These are phyloP conservation scores for Goniozus legneri DNA, from an alignment of 1,140 invertebrate species.

Conservation along the genomic window DNA sequence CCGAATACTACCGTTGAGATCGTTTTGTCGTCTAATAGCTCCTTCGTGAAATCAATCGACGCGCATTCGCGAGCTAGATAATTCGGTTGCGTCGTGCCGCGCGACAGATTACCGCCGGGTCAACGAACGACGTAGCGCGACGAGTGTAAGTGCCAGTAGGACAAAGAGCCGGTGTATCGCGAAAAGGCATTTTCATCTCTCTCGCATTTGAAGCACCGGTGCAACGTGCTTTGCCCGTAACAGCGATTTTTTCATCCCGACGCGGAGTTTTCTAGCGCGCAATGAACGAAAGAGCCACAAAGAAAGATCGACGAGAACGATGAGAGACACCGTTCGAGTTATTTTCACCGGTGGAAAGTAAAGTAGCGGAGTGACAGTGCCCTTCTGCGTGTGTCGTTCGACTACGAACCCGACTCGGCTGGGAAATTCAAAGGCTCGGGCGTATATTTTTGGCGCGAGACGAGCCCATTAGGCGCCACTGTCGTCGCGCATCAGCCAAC, in stretches of 20 bases:
- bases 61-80: no score
- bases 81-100: slow-evolving; percentile 1
- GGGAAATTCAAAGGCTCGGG: slow-evolving; percentile 31
- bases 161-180: slow-evolving; percentile 23
- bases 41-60: no score
- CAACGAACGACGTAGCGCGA: slow-evolving; percentile 16
- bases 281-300: no score
- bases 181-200: slow-evolving; percentile 17
- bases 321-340: slow-evolving; percentile 27
- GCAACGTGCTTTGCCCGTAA: not conserved
- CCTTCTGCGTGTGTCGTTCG: not conserved
- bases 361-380: slow-evolving; percentile 16
- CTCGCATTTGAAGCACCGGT: not conserved
- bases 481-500: slow-evolving; percentile 16
- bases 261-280: no score
- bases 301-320: not conserved
- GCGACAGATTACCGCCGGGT: slow-evolving; percentile 10
- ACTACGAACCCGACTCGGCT: slow-evolving; percentile 7
- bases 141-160: slow-evolving; percentile 11
- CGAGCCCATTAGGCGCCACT: slow-evolving; percentile 34
- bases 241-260: slow-evolving; percentile 9
- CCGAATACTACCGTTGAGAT: no score
- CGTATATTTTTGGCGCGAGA: slow-evolving; percentile 30
- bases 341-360: slow-evolving; percentile 34
- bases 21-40: no score